phyloP scores from a whole-genome alignment of 1,140 invertebrate genomes.

The Calosoma granatense region DNA sequence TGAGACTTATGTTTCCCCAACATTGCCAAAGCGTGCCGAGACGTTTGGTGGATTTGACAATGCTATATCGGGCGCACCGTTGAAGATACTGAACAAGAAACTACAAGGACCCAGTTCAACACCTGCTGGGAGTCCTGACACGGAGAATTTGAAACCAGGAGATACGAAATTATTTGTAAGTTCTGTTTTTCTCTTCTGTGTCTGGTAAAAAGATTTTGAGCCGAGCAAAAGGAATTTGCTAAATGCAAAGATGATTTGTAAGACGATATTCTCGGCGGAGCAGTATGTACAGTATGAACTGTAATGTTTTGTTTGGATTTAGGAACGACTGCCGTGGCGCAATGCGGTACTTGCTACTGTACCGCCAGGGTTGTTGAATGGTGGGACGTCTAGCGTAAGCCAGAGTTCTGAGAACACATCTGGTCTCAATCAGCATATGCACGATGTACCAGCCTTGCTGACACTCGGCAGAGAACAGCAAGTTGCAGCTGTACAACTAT shows the following conservation, averaged over 20 bases:
- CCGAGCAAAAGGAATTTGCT: background rate
- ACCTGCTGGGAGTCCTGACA: conserved; percentile 28
- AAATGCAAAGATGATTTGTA: too few relatives aligned
- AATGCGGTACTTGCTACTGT: conserved; percentile 33
- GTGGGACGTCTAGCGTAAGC: conserved; percentile 20
- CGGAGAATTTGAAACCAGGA: conserved; percentile 30
- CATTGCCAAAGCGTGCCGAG: conserved; percentile 81
- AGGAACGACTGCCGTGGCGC: conserved; percentile 42
- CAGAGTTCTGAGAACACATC: conserved; percentile 10
- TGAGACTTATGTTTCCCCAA: conserved; percentile 67
- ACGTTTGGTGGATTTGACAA: conserved; percentile 92
- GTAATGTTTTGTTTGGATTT: conserved; percentile 14
- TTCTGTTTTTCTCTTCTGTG: too few relatives aligned
- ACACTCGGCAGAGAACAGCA: conserved; percentile 50
- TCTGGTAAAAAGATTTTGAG: background rate
- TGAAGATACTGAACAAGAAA: conserved; percentile 31
- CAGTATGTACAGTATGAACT: too few relatives aligned
- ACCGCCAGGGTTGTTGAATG: conserved; percentile 25
- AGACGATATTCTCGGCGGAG: too few relatives aligned
- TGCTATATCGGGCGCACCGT: conserved; percentile 35
- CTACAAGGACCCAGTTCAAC: conserved; percentile 24
- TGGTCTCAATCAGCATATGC: conserved; percentile 16
- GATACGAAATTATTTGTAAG: conserved; percentile 32
- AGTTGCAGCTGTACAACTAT: conserved; percentile 60
- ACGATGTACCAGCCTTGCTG: conserved; percentile 34